phyloP scores from a whole-genome alignment of 2,888 invertebrate species.

The Dolichomitus sp. region DNA sequence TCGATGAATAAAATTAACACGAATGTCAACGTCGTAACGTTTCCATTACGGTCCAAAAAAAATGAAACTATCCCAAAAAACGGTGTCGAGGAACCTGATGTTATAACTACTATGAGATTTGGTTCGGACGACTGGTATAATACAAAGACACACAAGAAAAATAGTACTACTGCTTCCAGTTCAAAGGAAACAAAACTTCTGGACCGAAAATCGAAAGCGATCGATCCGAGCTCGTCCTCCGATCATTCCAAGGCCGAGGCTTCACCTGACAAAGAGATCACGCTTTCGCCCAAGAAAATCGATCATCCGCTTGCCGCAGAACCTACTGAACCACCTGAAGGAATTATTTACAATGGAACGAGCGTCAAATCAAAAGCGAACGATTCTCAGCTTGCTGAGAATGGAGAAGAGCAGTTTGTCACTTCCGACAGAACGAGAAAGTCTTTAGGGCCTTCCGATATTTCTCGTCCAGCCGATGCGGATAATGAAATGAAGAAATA shows the following conservation, averaged over 20 bases:
- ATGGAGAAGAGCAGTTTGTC: background rate
- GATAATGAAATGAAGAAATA: conserved; percentile 13
- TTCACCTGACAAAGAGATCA: background rate
- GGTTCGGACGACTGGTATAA: conserved; percentile 19
- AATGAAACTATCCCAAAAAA: background rate
- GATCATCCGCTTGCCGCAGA: background rate
- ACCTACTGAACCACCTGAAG: background rate
- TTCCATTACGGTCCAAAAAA: background rate
- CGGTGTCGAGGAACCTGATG: background rate
- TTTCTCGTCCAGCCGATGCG: background rate
- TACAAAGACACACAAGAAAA: background rate
- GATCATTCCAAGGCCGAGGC: background rate
- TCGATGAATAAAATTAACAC: background rate
- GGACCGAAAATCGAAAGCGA: background rate
- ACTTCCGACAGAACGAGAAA: background rate
- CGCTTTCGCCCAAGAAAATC: background rate
- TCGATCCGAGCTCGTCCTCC: background rate
- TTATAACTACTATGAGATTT: conserved; percentile 35
- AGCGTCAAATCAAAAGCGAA: background rate
- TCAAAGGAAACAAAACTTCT: background rate
- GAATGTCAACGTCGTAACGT: background rate
- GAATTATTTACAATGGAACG: background rate
- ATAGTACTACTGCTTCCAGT: background rate
- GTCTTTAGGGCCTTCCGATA: background rate
- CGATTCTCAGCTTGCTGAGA: background rate